A percentile compares a stretch with the other conserved stretches of the same genome.
Evolutionary conservation across 2,888 invertebrate species (phyloP).

Genomic region (Pterobdella sp.): DNA sequence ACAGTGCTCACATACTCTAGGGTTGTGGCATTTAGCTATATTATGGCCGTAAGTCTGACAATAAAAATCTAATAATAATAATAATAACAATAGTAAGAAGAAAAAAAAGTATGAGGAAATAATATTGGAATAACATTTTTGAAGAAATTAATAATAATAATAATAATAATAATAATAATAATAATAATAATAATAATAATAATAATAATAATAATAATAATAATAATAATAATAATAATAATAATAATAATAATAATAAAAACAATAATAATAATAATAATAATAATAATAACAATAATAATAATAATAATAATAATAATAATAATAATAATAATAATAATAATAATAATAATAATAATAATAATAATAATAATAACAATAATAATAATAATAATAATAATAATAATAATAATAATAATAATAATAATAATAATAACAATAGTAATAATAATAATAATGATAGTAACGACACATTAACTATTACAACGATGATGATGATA

Average conservation of each 20-base stretch:
- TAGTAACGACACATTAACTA: background rate
- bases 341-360: slow-evolving; percentile 16
- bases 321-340: slow-evolving; percentile 14
- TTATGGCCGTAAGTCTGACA: too few species aligned
- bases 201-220: slow-evolving; percentile 17
- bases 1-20: too few species aligned
- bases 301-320: slow-evolving; percentile 15
- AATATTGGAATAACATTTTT: background rate
- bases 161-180: slow-evolving; percentile 14
- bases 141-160: slow-evolving; percentile 11
- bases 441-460: background rate
- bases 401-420: slow-evolving; percentile 1
- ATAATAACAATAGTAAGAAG: too few species aligned
- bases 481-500: background rate
- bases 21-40: too few species aligned
- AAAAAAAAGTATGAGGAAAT: background rate
- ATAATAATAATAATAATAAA: slow-evolving; percentile 12
- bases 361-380: slow-evolving; percentile 11
- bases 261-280: slow-evolving; percentile 8
- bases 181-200: slow-evolving; percentile 13
- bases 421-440: background rate
- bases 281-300: slow-evolving; percentile 14
- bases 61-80: too few species aligned
- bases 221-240: slow-evolving; percentile 11
- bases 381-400: slow-evolving; percentile 6